Evolutionary conservation across 2,797 vertebrate species (phyloP), one percentile per base, ranked within the genome.

Genomic region (Lutjanus campechanus): DNA sequence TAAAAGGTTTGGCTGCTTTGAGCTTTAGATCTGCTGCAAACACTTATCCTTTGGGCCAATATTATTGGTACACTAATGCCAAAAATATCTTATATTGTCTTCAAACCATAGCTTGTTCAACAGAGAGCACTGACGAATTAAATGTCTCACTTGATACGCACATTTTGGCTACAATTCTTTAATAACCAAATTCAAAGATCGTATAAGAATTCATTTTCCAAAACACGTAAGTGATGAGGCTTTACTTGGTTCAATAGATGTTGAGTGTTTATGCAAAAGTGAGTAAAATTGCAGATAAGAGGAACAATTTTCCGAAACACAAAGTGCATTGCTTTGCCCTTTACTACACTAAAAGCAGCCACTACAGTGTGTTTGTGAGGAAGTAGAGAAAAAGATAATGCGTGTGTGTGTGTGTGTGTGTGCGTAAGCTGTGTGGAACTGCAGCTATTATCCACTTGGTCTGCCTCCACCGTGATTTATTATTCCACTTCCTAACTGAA

Each of bases 381-480:
- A 50, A 19, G 22, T 3, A 47, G 19, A 2, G 54, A 25, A 29
- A 25, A 25, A 3, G 7, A n/a, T 43, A 36, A 36, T 36, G 29
- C 29, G 55, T 36, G 53, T 19, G 16, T 11, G 64, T n/a, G 22
- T 47, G 44, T 25, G 53, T 25, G 47, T 55, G 51, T 60, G 55
- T 36, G 53, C 25, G 25, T 25, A 25, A 25, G 25, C 25, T 19
- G 16, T 11, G 64, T n/a, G 22, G 11, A 69, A 47, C 65, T 81
- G 64, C 60, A 67, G 76, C 68, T 77, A 81, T 87, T 88, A 90
- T 85, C 77, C 82, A 81, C 76, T 84, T 53, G 51, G 51, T 79
- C 82, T 83, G 67, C 56, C 71, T 74, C 49, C 65, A 9, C 41
- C 19, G 40, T 82, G 72, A 79, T 85, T 84, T 79, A 84, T 85